Evolutionary conservation across 2,888 invertebrate species (phyloP).

Genomic region (Matsumyia berberina): DNA sequence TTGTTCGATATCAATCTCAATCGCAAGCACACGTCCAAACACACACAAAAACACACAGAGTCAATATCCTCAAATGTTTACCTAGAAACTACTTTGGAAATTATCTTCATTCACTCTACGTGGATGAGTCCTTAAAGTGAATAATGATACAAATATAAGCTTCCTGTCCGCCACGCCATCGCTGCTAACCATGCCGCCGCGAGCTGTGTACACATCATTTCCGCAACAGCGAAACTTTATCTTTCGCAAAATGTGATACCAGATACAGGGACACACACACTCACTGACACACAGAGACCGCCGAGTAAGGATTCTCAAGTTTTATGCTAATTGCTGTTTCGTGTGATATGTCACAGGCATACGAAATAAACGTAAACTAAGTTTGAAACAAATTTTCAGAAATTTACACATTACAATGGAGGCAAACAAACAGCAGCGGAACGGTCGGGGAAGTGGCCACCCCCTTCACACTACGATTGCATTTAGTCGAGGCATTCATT

Average conservation of each 20-base stretch:
- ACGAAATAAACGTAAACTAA: constrained; percentile 59
- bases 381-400: constrained; percentile 65
- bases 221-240: constrained; percentile 58
- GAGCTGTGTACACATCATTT: constrained; percentile 63
- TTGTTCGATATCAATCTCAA: constrained; percentile 69
- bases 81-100: constrained; percentile 64
- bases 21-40: constrained; percentile 29
- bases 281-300: not conserved
- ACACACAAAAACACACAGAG: not conserved
- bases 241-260: constrained; percentile 40
- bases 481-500: constrained; percentile 39
- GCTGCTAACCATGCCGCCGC: constrained; percentile 8
- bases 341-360: constrained; percentile 63
- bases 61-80: constrained; percentile 38
- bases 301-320: constrained; percentile 30
- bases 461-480: not conserved
- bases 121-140: constrained; percentile 63
- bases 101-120: constrained; percentile 44
- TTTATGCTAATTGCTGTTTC: constrained; percentile 68
- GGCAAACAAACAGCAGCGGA: constrained; percentile 44
- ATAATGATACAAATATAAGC: constrained; percentile 62
- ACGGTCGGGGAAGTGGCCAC: too few species aligned
- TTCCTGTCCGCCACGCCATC: constrained; percentile 36
- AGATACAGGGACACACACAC: constrained; percentile 5
- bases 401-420: constrained; percentile 64